Conservation (phyloP, 1,140 invertebrate species). For the Hesperophylax magnus region DNA sequence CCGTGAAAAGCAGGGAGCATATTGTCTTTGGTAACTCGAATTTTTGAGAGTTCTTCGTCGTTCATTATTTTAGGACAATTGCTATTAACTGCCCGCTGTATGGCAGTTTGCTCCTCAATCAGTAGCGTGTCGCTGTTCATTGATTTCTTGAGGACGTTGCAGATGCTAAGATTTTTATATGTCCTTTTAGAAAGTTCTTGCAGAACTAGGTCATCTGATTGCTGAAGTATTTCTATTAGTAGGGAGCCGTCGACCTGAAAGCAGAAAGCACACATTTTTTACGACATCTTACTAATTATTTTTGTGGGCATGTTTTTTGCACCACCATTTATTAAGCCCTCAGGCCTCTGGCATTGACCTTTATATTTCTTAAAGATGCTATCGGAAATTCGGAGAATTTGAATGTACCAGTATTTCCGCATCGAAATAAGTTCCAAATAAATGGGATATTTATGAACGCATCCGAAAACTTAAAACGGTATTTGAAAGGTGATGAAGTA, state of each 20-base stretch:
- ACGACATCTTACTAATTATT: background rate
- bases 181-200: slow-evolving; percentile 28
- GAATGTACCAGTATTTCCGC: too few relatives aligned
- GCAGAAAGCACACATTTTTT: background rate
- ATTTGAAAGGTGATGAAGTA: too few relatives aligned
- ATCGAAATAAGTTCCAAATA: too few relatives aligned
- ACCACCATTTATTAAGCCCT: too few relatives aligned
- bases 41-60: slow-evolving; percentile 17
- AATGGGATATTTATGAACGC: too few relatives aligned
- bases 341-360: too few relatives aligned
- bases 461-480: too few relatives aligned
- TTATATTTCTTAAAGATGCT: too few relatives aligned
- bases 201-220: slow-evolving; percentile 27
- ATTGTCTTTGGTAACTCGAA: slow-evolving; percentile 41
- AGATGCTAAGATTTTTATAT: slow-evolving; percentile 39
- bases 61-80: slow-evolving; percentile 25
- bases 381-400: too few relatives aligned
- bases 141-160: slow-evolving; percentile 27
- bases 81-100: slow-evolving; percentile 27
- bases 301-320: too few relatives aligned
- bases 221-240: slow-evolving; percentile 21
- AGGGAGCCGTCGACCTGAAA: slow-evolving; percentile 45
- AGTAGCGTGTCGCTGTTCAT: slow-evolving; percentile 27
- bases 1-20: slow-evolving; percentile 40
- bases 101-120: slow-evolving; percentile 43